Percentiles rank a stretch among this genome's conserved stretches.
These are phyloP conservation scores for Agrochola lota DNA, from an alignment of 2,888 invertebrate species.

Conservation along the genomic window DNA sequence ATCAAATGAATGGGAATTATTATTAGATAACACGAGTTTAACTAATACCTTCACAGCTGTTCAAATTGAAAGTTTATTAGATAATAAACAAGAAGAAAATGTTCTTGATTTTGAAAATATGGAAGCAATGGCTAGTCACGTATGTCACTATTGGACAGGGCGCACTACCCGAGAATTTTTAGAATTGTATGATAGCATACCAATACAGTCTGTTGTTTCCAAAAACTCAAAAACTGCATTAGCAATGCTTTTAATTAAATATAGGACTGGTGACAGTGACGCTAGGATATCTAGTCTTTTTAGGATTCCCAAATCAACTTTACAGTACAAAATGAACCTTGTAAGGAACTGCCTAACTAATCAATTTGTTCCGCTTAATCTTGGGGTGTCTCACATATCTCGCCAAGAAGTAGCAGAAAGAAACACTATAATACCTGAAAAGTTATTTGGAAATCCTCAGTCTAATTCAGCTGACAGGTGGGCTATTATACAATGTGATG, in stretches of 20 bases:
- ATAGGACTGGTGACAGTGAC: constrained; percentile 7
- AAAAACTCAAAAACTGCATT: not conserved
- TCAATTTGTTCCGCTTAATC: not conserved
- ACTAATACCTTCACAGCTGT: too few relatives aligned
- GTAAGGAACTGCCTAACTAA: constrained; percentile 1
- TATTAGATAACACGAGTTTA: too few relatives aligned
- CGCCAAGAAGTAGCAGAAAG: not conserved
- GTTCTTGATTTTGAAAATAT: constrained; percentile 7
- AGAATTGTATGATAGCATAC: constrained; percentile 11
- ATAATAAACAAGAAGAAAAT: not conserved
- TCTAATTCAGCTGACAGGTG: not conserved
- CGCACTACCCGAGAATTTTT: not conserved
- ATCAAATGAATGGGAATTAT: too few relatives aligned
- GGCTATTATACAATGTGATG: not conserved
- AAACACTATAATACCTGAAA: not conserved
- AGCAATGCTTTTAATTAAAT: constrained; percentile 15
- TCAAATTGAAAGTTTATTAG: too few relatives aligned
- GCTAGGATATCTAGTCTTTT: not conserved
- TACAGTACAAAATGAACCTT: not conserved
- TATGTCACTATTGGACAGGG: constrained; percentile 12
- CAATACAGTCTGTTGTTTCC: constrained; percentile 6
- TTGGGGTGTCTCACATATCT: not conserved
- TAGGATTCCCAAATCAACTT: not conserved
- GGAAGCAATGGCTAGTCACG: not conserved
- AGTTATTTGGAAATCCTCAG: not conserved